phyloP scores from a whole-genome alignment of 2,113 vertebrate genomes.

The Eulemur rufifrons region DNA sequence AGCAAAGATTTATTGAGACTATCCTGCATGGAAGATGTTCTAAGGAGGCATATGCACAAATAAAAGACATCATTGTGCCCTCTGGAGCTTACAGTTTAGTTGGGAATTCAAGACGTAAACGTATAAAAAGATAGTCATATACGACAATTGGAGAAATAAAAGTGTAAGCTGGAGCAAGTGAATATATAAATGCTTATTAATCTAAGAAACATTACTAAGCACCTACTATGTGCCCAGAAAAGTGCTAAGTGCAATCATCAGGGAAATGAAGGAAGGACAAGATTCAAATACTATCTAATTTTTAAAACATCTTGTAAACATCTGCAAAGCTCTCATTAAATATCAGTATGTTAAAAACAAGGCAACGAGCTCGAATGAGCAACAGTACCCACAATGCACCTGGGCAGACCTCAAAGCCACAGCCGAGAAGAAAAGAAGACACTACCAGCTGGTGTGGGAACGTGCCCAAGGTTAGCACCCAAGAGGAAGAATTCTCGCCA shows the following conservation, averaged over 20 bases:
- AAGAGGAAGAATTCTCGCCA: neutral
- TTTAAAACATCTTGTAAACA: neutral
- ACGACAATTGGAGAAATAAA: neutral
- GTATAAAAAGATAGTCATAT: neutral
- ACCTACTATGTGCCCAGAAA: neutral
- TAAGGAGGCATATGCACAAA: neutral
- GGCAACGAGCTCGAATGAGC: neutral
- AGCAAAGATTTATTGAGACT: neutral
- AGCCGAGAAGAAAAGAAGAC: neutral
- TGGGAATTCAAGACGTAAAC: neutral
- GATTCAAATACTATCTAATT: neutral
- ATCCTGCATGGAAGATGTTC: neutral
- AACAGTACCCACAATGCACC: neutral
- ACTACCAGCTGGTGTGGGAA: no score
- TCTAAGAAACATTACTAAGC: neutral
- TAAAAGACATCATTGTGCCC: neutral
- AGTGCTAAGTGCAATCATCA: neutral
- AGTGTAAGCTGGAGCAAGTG: neutral
- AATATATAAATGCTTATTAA: conserved; percentile 18
- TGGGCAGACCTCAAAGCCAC: neutral
- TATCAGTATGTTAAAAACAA: neutral
- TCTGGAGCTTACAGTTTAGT: neutral
- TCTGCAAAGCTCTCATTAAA: neutral
- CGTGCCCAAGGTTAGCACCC: accelerated
- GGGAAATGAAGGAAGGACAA: neutral